Conservation (phyloP, 2,797 vertebrate species). For the Dipus sagitta region DNA sequence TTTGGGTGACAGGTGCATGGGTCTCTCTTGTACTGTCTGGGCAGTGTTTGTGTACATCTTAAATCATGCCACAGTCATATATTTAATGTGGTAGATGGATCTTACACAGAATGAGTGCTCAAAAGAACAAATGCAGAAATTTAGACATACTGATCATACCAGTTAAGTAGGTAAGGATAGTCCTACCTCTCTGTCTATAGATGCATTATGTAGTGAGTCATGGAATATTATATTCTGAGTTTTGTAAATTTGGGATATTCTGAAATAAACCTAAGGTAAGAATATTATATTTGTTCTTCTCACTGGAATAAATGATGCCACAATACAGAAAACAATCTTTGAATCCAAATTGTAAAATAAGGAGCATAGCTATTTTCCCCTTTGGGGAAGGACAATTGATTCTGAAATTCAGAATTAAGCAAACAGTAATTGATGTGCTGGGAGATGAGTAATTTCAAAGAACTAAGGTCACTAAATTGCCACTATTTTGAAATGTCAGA, state of each 20-base stretch:
- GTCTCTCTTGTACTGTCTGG: neutral
- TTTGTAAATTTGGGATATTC: neutral
- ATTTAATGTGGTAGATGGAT: slow-evolving; percentile 30
- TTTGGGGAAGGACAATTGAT: neutral
- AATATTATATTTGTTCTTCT: neutral
- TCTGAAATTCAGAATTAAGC: slow-evolving; percentile 56
- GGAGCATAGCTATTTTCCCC: neutral
- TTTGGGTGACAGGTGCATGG: neutral
- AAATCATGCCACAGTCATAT: slow-evolving; percentile 10
- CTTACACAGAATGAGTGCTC: slow-evolving; percentile 17
- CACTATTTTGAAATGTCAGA: slow-evolving; percentile 45
- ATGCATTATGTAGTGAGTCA: neutral
- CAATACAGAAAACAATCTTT: neutral
- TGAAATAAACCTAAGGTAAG: slow-evolving; percentile 5
- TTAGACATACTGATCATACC: neutral
- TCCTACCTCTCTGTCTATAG: neutral
- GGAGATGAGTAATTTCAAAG: slow-evolving; percentile 39
- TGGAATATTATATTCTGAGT: neutral
- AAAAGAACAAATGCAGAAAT: slow-evolving; percentile 36
- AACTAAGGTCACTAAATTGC: slow-evolving; percentile 35
- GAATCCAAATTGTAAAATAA: slow-evolving; percentile 35
- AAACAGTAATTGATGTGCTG: slow-evolving; percentile 43
- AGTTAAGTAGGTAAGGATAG: neutral
- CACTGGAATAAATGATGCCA: neutral
- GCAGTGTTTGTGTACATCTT: slow-evolving; percentile 31